Conservation (phyloP, 2,888 invertebrate genomes). For the Empis livida region DNA sequence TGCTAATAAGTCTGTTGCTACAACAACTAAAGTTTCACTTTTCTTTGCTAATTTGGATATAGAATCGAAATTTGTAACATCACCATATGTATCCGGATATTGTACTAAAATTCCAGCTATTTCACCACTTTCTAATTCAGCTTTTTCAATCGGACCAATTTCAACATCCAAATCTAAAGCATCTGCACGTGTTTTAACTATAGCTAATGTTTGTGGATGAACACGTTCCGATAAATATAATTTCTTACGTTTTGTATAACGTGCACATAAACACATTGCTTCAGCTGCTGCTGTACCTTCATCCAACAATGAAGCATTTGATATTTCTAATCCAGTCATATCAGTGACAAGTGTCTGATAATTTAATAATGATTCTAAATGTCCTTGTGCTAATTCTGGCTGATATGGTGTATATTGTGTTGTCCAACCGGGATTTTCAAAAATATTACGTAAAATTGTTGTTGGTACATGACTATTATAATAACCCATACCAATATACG, state of each 20-base stretch:
- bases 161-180: conserved; percentile 69
- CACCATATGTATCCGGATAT: conserved; percentile 93
- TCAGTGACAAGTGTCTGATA: conserved; percentile 97
- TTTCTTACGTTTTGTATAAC: conserved; percentile 66
- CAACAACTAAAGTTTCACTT: conserved; percentile 84
- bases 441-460: conserved; percentile 89
- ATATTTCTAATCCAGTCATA: conserved; percentile 86
- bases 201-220: conserved; percentile 94
- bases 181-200: conserved; percentile 80
- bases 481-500: conserved; percentile 98
- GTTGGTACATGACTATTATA: conserved; percentile 95
- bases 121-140: conserved; percentile 66
- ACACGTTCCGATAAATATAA: conserved; percentile 77
- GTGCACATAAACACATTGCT: conserved; percentile 79
- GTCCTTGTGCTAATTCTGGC: conserved; percentile 94
- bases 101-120: conserved; percentile 83
- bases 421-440: conserved; percentile 99
- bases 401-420: conserved; percentile 99
- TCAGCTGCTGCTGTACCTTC: conserved; percentile 99
- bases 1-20: conserved; percentile 87
- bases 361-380: conserved; percentile 88
- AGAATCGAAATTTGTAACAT: conserved; percentile 65
- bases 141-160: conserved; percentile 57
- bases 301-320: conserved; percentile 89
- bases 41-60: conserved; percentile 72